Evolutionary conservation across 2,113 vertebrate species (phyloP).

Genomic region (Urocitellus parryii): DNA sequence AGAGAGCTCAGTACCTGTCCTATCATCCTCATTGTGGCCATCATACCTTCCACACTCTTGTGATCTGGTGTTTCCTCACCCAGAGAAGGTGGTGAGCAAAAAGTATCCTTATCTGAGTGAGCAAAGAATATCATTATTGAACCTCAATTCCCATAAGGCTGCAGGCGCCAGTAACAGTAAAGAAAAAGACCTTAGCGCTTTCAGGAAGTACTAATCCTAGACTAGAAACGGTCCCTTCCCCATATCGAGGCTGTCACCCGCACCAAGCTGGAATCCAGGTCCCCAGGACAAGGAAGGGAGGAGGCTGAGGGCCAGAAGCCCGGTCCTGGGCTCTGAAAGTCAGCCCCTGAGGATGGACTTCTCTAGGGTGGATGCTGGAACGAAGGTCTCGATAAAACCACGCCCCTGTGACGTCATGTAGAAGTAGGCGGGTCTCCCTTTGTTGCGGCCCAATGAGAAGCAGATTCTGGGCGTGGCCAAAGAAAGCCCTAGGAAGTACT

Average conservation of each 20-base stretch:
- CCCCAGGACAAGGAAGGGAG: background rate
- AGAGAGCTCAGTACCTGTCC: background rate
- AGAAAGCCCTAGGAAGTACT: background rate
- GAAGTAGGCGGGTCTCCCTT: background rate
- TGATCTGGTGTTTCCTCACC: background rate
- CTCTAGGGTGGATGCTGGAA: background rate
- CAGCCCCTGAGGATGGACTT: background rate
- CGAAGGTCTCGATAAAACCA: background rate
- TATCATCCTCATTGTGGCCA: background rate
- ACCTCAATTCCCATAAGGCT: no score
- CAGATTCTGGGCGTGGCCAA: constrained; percentile 58
- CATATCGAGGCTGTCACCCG: no score
- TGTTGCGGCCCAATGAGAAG: constrained; percentile 59
- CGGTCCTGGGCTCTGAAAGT: background rate
- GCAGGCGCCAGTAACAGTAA: no score
- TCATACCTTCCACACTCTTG: no score
- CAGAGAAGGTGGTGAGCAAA: background rate
- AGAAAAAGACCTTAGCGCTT: no score
- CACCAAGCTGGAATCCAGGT: background rate
- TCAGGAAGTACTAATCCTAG: no score
- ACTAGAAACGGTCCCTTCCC: background rate
- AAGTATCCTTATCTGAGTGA: background rate
- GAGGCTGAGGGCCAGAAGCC: background rate
- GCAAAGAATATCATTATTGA: background rate
- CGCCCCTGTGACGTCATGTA: constrained; percentile 45